Base-by-base conservation (phyloP, 2,888 invertebrate species). In the Lottia gigantea region DNA sequence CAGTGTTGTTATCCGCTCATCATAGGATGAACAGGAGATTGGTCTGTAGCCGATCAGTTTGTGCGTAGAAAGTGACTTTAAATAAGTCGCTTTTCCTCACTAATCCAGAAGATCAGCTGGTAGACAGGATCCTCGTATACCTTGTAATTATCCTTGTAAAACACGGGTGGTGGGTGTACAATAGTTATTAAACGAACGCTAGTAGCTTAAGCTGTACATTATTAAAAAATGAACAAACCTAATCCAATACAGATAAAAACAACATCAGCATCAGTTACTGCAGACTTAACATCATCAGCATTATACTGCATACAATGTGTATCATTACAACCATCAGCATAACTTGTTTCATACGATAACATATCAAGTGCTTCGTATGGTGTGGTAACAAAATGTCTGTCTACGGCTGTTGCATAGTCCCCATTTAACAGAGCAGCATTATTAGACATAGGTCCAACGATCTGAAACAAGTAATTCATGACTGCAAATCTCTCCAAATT, bases 371-470 rank as follows among this genome's bases (percentile, higher is more conserved):
- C 83, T 47, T 78, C 61, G 1, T 74, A 74, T 7, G 86, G 85
- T 0, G 86, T 85, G 8, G 76, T 78, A 1, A 80, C 78, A 64
- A 76, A 84, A 3, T 74, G 71, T 4, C 73, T 71, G 67, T 82
- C 82, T 14, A 81, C 67, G 12, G 75, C 68, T 0, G 87, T 78
- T 19, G 77, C 72, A 71, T 88, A 87, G 71, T 82, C 82, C 4
- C 87, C 87, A 76, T 80, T 84, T 47, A 83, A 74, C 61, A 82
- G 80, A 2, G 67, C 70, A 14, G 79, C 64, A 68, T 86, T 84
- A 69, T 86, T 75, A 16, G 84, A 80, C 82, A 87, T 83, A 12
- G 87, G 87, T 16, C 87, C 87, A 62, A 87, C 72, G 16, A 87
- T 75, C 86, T 86, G 71, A 8, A 79, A 69, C 47, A 47, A 40